Conservation (phyloP, 2,797 vertebrate species). For the Rhabdomys pumilio region DNA sequence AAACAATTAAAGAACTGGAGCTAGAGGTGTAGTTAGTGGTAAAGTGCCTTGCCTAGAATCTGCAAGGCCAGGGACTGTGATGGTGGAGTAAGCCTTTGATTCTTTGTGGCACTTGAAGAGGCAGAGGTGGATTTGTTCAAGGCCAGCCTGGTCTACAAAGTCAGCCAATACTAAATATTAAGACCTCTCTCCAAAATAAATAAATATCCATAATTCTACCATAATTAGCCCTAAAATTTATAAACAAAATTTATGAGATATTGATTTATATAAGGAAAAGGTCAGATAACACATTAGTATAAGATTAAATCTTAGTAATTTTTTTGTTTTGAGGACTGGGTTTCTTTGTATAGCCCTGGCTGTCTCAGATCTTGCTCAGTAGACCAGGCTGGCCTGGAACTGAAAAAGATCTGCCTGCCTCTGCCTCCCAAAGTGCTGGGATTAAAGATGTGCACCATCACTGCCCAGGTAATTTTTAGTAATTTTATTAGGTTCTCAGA, state of each 20-base stretch:
- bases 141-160: background rate
- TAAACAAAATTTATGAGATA: background rate
- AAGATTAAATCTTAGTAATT: constrained; percentile 49
- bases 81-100: background rate
- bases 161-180: background rate
- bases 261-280: background rate
- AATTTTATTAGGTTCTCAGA: constrained; percentile 47
- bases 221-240: constrained; percentile 39
- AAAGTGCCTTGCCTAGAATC: background rate
- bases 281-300: background rate
- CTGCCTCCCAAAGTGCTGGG: background rate
- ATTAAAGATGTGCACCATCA: background rate
- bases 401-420: background rate
- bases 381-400: background rate
- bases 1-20: background rate
- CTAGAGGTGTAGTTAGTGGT: background rate
- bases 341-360: background rate
- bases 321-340: background rate
- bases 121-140: background rate
- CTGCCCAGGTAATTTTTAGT: background rate
- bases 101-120: background rate
- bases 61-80: background rate
- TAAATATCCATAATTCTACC: background rate
- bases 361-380: background rate
- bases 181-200: background rate